These are phyloP conservation scores for Brachionus calyciflorus DNA, from an alignment of 1,140 invertebrate genomes.

Conservation along the genomic window DNA sequence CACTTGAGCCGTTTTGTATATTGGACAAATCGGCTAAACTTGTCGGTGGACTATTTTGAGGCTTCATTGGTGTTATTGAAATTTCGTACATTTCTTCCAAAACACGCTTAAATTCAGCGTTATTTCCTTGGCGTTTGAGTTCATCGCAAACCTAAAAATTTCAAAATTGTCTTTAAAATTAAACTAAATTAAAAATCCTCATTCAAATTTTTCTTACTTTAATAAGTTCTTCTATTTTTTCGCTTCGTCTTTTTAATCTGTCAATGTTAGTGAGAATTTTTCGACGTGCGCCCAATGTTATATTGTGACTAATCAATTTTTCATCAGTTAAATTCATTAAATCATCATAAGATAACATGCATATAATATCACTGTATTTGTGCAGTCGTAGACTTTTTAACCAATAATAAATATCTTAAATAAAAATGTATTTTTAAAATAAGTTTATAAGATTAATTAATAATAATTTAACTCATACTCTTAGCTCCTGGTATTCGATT, in stretches of 20 bases:
- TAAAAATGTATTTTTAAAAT: not conserved
- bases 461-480: not conserved
- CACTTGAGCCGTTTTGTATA: not conserved
- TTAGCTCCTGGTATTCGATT: not conserved
- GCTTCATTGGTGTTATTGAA: conserved; percentile 21
- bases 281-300: conserved; percentile 24
- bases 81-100: conserved; percentile 4
- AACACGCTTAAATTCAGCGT: not conserved
- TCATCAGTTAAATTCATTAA: conserved; percentile 36
- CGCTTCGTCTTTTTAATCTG: conserved; percentile 1
- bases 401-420: conserved; percentile 2
- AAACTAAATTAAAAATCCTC: not conserved
- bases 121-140: not conserved
- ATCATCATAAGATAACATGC: not conserved
- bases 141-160: not conserved
- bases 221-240: not conserved
- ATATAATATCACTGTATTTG: conserved; percentile 12
- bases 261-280: conserved; percentile 25
- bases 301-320: not conserved
- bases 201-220: not conserved
- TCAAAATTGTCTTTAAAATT: not conserved
- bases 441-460: not conserved
- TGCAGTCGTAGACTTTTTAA: conserved; percentile 15
- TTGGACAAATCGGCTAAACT: conserved; percentile 26
- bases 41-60: conserved; percentile 24